A percentile compares a stretch with the other conserved stretches of the same genome.
Conservation (phyloP, 2,113 vertebrate species). For the Picathartes gymnocephalus region DNA sequence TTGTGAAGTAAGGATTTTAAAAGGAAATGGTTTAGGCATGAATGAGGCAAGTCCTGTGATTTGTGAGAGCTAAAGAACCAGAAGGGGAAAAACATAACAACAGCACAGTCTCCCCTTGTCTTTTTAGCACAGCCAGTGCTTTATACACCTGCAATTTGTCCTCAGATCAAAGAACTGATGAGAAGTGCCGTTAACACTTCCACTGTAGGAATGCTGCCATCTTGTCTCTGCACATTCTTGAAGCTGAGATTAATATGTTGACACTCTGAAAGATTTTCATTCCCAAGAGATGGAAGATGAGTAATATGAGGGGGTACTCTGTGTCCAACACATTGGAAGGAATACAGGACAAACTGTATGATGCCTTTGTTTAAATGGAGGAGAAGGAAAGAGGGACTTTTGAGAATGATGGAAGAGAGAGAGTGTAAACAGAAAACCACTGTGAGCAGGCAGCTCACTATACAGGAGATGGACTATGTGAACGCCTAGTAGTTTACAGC, state of each 20-base stretch:
- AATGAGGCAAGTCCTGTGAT: neutral
- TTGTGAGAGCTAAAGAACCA: neutral
- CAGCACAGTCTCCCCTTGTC: neutral
- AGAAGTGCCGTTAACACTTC: neutral
- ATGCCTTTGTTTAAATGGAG: neutral
- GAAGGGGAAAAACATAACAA: neutral
- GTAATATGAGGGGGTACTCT: neutral
- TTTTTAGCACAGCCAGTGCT: neutral
- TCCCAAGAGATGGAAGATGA: neutral
- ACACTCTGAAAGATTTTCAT: neutral
- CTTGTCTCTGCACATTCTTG: neutral
- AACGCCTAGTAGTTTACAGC: neutral
- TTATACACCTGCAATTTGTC: slow-evolving; percentile 13
- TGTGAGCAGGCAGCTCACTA: neutral
- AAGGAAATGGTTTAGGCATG: neutral
- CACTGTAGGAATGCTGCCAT: neutral
- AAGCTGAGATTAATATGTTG: neutral
- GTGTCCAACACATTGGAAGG: neutral
- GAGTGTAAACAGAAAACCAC: neutral
- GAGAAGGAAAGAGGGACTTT: neutral
- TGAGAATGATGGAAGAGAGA: neutral
- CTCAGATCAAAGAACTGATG: slow-evolving; percentile 8
- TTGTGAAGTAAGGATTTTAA: neutral
- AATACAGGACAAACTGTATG: neutral
- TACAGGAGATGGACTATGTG: neutral